Conservation (phyloP, 1,140 invertebrate genomes). For the Marisa cornuarietis region DNA sequence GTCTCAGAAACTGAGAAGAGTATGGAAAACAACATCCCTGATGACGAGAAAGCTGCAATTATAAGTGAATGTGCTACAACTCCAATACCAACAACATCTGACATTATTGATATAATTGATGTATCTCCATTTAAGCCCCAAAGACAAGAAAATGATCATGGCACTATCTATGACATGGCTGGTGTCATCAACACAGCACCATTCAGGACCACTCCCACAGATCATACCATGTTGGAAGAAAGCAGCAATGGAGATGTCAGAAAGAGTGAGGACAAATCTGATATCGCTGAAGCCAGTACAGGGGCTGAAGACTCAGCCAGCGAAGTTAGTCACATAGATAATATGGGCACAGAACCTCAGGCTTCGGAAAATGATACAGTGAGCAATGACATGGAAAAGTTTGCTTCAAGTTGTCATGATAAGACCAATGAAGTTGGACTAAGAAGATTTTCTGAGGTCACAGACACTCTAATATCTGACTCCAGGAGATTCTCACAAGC, state of each 20-base stretch:
- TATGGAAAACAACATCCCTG: background rate
- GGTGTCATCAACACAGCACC: background rate
- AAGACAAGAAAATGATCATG: background rate
- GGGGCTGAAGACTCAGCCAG: background rate
- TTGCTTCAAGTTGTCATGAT: too few species aligned
- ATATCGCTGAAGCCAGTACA: background rate
- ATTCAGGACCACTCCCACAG: background rate
- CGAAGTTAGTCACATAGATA: too few species aligned
- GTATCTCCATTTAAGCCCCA: background rate
- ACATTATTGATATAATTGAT: background rate
- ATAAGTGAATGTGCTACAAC: background rate
- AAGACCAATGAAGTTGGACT: too few species aligned
- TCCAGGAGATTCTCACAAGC: too few species aligned
- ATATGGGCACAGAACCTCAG: too few species aligned
- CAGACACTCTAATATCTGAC: too few species aligned
- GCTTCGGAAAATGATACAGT: too few species aligned
- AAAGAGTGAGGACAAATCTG: background rate
- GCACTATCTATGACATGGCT: background rate
- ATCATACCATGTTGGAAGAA: background rate
- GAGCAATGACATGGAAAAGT: too few species aligned
- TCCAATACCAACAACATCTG: background rate
- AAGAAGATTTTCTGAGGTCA: too few species aligned
- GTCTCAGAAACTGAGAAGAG: background rate
- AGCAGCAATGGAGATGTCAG: background rate
- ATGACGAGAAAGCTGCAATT: background rate